Evolutionary conservation across 2,797 vertebrate species (phyloP).

Genomic region (Argentina silus): DNA sequence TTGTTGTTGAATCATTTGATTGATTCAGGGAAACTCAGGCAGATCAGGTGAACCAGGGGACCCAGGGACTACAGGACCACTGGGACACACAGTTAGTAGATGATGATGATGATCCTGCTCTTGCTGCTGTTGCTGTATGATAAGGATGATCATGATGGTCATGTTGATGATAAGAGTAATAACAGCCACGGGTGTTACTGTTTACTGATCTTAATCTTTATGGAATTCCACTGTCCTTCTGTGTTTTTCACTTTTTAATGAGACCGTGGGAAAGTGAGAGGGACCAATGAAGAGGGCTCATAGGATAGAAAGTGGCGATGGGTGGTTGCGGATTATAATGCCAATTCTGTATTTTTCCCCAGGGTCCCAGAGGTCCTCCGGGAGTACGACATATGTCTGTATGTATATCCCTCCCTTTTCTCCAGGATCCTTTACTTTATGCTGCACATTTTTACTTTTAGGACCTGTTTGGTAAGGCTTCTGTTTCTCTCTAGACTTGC

Average conservation of each 20-base stretch:
- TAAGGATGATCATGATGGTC: no score
- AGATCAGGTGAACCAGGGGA: conserved; percentile 50
- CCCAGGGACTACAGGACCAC: conserved; percentile 55
- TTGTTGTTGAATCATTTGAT: conserved; percentile 15
- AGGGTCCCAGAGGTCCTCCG: conserved; percentile 82
- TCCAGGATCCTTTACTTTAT: neutral
- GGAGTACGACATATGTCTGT: conserved; percentile 74
- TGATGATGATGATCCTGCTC: no score
- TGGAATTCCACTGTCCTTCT: no score
- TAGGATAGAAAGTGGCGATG: no score
- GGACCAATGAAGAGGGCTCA: no score
- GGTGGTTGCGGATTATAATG: neutral
- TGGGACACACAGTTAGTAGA: conserved; percentile 70
- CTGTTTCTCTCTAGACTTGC: conserved; percentile 78
- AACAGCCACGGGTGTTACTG: no score
- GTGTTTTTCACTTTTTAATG: neutral
- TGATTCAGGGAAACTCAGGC: conserved; percentile 71
- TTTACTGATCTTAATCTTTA: no score
- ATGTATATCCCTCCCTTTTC: conserved; percentile 58
- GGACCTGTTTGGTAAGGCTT: neutral
- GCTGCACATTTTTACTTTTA: neutral
- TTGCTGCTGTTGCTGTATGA: no score
- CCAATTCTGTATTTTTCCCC: conserved; percentile 23
- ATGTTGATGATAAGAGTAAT: no score
- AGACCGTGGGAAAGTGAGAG: no score